These are phyloP conservation scores for Falco punctatus DNA, from an alignment of 2,113 vertebrate species.

Conservation along the genomic window DNA sequence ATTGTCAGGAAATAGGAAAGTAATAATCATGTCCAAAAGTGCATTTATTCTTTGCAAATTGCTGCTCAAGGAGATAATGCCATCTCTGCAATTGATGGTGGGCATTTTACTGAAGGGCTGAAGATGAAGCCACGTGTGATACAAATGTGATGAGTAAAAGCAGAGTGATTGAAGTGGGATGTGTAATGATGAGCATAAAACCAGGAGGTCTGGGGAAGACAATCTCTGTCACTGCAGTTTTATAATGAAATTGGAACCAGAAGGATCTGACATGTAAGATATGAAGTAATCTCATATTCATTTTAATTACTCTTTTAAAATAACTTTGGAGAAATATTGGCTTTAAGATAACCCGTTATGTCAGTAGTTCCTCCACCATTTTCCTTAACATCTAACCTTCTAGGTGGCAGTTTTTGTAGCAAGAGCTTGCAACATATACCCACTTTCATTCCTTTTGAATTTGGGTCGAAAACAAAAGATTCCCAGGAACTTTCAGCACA, in stretches of 20 bases:
- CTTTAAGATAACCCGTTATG: background rate
- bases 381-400: conserved; percentile 73
- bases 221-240: background rate
- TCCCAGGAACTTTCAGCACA: conserved; percentile 81
- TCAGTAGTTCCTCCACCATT: background rate
- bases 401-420: conserved; percentile 85
- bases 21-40: conserved; percentile 20
- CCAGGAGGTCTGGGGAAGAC: background rate
- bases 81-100: background rate
- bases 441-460: conserved; percentile 86
- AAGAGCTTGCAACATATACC: conserved; percentile 87
- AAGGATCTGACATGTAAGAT: background rate
- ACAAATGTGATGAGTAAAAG: conserved; percentile 40
- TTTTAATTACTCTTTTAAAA: background rate
- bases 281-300: background rate
- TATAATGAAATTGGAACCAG: background rate
- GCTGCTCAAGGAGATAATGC: conserved; percentile 30
- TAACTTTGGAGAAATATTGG: background rate
- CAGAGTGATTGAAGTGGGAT: conserved; percentile 13
- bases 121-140: background rate
- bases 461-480: conserved; percentile 82
- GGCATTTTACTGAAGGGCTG: conserved; percentile 12
- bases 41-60: conserved; percentile 32
- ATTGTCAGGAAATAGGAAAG: conserved; percentile 26
- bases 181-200: conserved; percentile 12